phyloP scores from a whole-genome alignment of 2,888 invertebrate genomes.

The Physocephala rufipes region DNA sequence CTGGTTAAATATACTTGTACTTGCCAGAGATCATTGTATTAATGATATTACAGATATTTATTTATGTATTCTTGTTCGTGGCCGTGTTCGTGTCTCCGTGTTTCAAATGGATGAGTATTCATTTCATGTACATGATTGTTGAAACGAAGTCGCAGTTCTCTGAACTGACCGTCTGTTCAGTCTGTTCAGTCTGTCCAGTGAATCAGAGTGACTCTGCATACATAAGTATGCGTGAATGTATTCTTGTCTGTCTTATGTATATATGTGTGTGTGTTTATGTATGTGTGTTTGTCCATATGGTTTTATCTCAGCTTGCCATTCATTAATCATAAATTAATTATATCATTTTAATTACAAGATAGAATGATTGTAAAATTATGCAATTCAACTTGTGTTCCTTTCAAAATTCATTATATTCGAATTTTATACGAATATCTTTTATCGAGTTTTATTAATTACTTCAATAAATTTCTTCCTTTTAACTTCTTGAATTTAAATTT shows the following conservation, averaged over 20 bases:
- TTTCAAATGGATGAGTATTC: too few species aligned
- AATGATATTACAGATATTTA: neutral
- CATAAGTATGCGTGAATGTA: too few species aligned
- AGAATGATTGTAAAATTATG: constrained; percentile 6
- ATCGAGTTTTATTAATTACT: neutral
- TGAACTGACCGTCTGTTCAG: too few species aligned
- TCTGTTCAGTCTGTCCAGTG: too few species aligned
- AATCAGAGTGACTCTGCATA: too few species aligned
- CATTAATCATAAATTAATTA: constrained; percentile 36
- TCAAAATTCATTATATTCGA: neutral
- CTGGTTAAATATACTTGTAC: constrained; percentile 13
- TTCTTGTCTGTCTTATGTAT: too few species aligned
- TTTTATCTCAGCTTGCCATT: neutral
- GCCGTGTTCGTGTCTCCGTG: neutral
- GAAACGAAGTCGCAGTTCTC: too few species aligned
- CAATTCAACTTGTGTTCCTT: constrained; percentile 16
- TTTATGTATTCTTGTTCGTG: neutral
- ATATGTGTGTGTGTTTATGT: constrained; percentile 5
- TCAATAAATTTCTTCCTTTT: neutral
- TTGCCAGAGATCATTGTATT: constrained; percentile 1
- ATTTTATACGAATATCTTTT: neutral
- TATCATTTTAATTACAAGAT: constrained; percentile 23
- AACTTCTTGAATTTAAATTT: neutral
- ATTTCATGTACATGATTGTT: too few species aligned
- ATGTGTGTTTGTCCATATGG: neutral